phyloP scores from a whole-genome alignment of 1,140 invertebrate genomes.

The Hyposmocoma kahamanoa region DNA sequence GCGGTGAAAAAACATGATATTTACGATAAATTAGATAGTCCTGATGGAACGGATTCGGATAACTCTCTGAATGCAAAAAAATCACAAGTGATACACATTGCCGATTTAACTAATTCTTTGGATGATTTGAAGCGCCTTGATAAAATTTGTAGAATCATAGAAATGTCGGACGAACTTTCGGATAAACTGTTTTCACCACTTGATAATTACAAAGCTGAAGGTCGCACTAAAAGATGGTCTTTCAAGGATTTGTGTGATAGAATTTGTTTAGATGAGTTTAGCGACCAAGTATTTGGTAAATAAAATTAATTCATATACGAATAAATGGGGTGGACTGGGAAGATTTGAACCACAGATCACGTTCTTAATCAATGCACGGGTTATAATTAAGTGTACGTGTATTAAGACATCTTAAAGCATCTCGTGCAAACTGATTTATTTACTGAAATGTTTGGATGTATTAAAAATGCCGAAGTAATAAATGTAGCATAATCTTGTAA shows the following conservation, averaged over 20 bases:
- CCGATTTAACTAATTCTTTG: conserved; percentile 53
- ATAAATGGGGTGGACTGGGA: no score
- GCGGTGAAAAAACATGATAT: conserved; percentile 41
- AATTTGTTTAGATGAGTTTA: conserved; percentile 61
- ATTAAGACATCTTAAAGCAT: no score
- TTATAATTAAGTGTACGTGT: no score
- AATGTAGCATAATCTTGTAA: no score
- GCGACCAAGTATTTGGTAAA: conserved; percentile 49
- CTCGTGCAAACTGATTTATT: no score
- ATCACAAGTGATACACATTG: conserved; percentile 53
- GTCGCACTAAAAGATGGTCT: conserved; percentile 42
- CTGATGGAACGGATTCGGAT: conserved; percentile 45
- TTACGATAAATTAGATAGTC: conserved; percentile 60
- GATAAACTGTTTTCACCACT: conserved; percentile 50
- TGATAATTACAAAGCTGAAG: conserved; percentile 12
- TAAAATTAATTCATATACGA: no score
- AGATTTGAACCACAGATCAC: no score
- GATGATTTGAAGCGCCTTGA: conserved; percentile 53
- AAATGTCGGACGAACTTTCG: conserved; percentile 64
- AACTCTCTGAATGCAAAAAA: conserved; percentile 52
- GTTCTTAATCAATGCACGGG: no score
- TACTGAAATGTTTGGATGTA: no score
- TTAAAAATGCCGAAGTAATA: no score
- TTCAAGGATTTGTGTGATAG: conserved; percentile 61
- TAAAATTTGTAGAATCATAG: conserved; percentile 62